Base-by-base conservation (phyloP, 2,888 invertebrate genomes). In the Galerucella pusilla region DNA sequence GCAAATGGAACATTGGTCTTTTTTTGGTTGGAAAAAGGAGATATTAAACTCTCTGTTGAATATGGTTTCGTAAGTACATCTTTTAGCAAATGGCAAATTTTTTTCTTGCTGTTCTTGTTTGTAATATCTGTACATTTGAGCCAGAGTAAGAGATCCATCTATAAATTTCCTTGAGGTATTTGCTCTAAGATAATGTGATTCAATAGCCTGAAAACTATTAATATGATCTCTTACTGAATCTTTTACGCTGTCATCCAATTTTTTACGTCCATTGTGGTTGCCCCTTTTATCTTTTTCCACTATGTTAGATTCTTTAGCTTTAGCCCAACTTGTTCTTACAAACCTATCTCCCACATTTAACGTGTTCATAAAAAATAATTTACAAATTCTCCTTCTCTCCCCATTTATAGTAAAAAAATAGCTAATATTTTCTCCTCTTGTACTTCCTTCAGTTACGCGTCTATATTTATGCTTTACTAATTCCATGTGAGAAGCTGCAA, bases 171-270 rank as follows among this genome's bases (percentile, higher is more conserved):
- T 64, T 42, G 64, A 6, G 2, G 64, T 64, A 64, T 64, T 64
- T 64, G 42, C 64, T 64, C 42, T 64, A 64, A 64, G 64, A 64
- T 64, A 64, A 42, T 64, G 42, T 73, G 69, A 20, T 71, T 63
- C 25, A 4, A 63, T 63, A 63, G 20, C 63, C 28, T 2, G 16
- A 63, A 63, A 63, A 63, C 63, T 63, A 63, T 63, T 63, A 25
- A 63, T 63, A 63, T 63, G 28, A 9, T 16, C 63, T 63, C 16
- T 57, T 57, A 57, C 7, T n/a, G 16, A 57, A 57, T 57, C 57
- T 57, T 14, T 57, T 7, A 57, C 1, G 7, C 2, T 57, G 7
- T 57, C 57, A 46, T 46, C 46, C 7, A 46, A 7, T 46, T 1
- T 46, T 7, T 46, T 46, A 7, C 7, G 46, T 52, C 12, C 52